Evolutionary conservation across 2,113 vertebrate species (phyloP).

Genomic region (Eudyptes chrysolophus): DNA sequence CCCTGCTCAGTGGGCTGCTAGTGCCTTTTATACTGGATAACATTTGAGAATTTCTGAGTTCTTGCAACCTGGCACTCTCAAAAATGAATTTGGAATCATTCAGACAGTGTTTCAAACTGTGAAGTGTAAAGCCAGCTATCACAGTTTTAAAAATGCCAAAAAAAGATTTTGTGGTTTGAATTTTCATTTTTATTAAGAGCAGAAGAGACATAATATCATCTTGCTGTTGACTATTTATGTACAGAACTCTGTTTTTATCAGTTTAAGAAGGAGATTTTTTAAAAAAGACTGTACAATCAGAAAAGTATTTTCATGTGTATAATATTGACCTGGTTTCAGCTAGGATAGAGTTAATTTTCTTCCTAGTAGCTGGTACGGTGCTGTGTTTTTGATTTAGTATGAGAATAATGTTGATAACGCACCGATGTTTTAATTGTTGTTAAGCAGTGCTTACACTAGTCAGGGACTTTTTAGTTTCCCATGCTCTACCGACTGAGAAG

Average conservation of each 20-base stretch:
- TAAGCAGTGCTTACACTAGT: no score
- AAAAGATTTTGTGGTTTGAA: background rate
- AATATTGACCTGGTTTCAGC: background rate
- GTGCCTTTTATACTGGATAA: background rate
- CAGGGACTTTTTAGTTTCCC: no score
- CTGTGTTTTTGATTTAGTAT: no score
- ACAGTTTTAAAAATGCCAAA: background rate
- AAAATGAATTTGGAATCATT: background rate
- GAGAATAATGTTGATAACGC: no score
- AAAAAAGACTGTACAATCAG: background rate
- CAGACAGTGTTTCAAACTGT: background rate
- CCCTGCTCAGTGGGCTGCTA: background rate
- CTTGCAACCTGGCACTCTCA: background rate
- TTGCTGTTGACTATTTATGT: background rate
- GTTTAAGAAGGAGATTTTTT: background rate
- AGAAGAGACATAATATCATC: background rate
- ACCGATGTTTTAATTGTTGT: no score
- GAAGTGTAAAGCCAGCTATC: background rate
- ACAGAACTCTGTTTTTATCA: background rate
- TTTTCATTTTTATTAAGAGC: background rate
- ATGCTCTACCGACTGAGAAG: no score
- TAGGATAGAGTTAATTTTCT: no score
- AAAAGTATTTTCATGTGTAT: background rate
- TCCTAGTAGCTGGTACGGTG: no score
- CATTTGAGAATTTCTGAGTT: background rate